Percentiles rank a stretch among this genome's conserved stretches.
phyloP scores from a whole-genome alignment of 1,140 invertebrate species.

The Rhopalosiphum padi region DNA sequence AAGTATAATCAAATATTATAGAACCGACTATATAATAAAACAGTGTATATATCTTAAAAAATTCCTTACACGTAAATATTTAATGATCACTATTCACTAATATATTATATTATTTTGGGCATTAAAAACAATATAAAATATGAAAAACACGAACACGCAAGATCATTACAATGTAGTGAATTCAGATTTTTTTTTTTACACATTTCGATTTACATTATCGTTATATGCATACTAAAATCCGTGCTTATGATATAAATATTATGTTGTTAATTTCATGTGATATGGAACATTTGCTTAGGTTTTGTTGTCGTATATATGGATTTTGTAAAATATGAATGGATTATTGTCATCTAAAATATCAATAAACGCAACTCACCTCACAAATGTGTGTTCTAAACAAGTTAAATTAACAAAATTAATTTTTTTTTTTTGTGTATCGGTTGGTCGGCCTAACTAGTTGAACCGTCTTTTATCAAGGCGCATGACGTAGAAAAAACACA shows the following conservation, averaged over 20 bases:
- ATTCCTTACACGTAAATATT: slow-evolving; percentile 30
- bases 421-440: neutral
- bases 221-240: neutral
- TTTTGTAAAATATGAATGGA: neutral
- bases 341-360: neutral
- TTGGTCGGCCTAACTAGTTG: neutral
- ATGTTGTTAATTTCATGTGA: neutral
- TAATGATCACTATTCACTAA: slow-evolving; percentile 31
- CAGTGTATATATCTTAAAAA: neutral
- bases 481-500: neutral
- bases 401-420: neutral
- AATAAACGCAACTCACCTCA: neutral
- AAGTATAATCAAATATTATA: slow-evolving; percentile 32
- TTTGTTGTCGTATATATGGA: neutral
- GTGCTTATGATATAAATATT: neutral
- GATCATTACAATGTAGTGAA: neutral
- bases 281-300: neutral
- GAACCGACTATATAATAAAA: slow-evolving; percentile 2
- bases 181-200: neutral
- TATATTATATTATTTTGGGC: slow-evolving; percentile 21
- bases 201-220: neutral
- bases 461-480: neutral
- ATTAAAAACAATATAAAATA: slow-evolving; percentile 22
- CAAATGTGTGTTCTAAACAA: no score
- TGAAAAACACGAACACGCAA: neutral